These are phyloP conservation scores for Caenorhabditis briggsae DNA, from an alignment of 1,140 invertebrate species.

Conservation along the genomic window DNA sequence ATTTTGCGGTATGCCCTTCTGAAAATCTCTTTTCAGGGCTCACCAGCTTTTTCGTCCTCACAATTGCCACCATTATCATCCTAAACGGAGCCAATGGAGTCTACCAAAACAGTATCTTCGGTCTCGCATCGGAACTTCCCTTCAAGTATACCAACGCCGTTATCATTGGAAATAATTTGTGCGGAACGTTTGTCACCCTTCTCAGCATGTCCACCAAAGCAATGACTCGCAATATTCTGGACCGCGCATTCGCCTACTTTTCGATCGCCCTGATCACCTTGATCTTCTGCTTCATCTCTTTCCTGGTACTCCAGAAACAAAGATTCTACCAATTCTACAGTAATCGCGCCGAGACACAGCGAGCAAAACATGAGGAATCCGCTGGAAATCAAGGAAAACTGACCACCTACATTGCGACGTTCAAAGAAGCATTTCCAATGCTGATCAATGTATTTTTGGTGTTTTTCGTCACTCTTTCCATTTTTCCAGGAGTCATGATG, in stretches of 20 bases:
- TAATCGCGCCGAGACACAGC: constrained; percentile 42
- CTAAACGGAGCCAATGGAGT: constrained; percentile 95
- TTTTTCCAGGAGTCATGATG: constrained; percentile 86
- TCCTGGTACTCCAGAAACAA: constrained; percentile 85
- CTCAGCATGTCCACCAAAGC: constrained; percentile 85
- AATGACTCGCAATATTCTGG: constrained; percentile 85
- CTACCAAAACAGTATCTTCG: constrained; percentile 97
- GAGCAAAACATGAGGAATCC: constrained; percentile 28
- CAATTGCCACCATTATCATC: constrained; percentile 88
- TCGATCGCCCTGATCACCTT: constrained; percentile 92
- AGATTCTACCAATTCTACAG: constrained; percentile 76
- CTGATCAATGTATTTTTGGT: constrained; percentile 92
- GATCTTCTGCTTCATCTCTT: constrained; percentile 92
- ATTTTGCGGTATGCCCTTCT: neutral
- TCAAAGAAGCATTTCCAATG: constrained; percentile 78
- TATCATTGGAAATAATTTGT: constrained; percentile 93
- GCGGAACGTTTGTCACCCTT: constrained; percentile 90
- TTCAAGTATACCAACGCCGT: constrained; percentile 90
- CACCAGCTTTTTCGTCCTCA: constrained; percentile 89
- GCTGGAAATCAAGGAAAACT: constrained; percentile 56
- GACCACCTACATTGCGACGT: constrained; percentile 64
- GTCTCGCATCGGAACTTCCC: constrained; percentile 92
- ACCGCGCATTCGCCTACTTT: constrained; percentile 96
- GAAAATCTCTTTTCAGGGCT: constrained; percentile 81
- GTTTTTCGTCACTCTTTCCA: constrained; percentile 91